Percentiles rank a stretch among this genome's conserved stretches.
phyloP scores from a whole-genome alignment of 2,888 invertebrate species.

The Tricholauxania praeusta region DNA sequence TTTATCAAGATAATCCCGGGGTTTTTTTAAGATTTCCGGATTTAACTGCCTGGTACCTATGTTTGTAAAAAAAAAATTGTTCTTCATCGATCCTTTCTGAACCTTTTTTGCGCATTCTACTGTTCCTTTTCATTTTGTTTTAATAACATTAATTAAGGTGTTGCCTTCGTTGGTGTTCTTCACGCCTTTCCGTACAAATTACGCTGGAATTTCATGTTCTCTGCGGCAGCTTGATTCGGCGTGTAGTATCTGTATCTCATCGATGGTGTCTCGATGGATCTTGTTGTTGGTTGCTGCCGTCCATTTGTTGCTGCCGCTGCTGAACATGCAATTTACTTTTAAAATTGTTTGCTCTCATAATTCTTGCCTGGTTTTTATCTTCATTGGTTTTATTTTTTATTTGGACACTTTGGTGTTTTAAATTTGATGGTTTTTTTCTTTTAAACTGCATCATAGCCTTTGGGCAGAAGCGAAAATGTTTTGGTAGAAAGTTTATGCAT shows the following conservation, averaged over 20 bases:
- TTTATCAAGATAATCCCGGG: too few species aligned
- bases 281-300: conserved; percentile 38
- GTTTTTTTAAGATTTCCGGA: too few species aligned
- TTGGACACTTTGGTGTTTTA: too few species aligned
- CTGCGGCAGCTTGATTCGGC: conserved; percentile 9
- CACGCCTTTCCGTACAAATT: conserved; percentile 69
- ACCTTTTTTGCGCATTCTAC: conserved; percentile 48
- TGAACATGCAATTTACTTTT: conserved; percentile 62
- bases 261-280: conserved; percentile 18
- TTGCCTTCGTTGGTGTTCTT: conserved; percentile 70
- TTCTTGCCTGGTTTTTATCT: conserved; percentile 38
- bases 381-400: background rate
- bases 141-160: conserved; percentile 68
- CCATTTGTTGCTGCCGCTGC: conserved; percentile 41
- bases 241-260: background rate
- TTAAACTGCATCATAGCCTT: background rate
- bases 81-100: background rate
- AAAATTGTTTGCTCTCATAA: conserved; percentile 59
- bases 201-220: conserved; percentile 68
- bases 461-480: background rate
- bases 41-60: too few species aligned
- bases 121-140: conserved; percentile 62
- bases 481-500: conserved; percentile 52
- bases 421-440: too few species aligned
- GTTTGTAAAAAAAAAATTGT: too few species aligned